Evolutionary conservation across 2,888 invertebrate species (phyloP).

Genomic region (Antheraea assamensis): DNA sequence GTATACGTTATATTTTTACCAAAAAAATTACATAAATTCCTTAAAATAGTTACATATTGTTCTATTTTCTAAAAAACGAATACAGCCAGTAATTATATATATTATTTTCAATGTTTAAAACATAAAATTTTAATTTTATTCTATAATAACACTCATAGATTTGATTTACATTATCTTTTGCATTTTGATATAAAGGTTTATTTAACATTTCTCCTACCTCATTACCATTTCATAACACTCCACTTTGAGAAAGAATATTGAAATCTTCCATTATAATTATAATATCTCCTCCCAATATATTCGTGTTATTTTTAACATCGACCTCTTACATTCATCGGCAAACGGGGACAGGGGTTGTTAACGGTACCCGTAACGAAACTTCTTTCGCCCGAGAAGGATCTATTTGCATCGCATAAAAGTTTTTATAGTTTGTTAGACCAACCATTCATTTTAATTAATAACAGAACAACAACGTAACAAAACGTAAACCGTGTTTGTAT

Average conservation of each 20-base stretch:
- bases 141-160: not conserved
- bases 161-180: not conserved
- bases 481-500: not conserved
- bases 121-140: too few relatives aligned
- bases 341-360: conserved; percentile 52
- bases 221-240: conserved; percentile 3
- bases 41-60: too few relatives aligned
- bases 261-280: not conserved
- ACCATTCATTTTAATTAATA: conserved; percentile 28
- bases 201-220: not conserved
- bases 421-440: conserved; percentile 31
- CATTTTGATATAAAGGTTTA: not conserved
- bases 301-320: conserved; percentile 46
- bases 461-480: conserved; percentile 7
- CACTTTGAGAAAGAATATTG: not conserved
- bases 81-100: too few relatives aligned
- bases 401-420: conserved; percentile 32
- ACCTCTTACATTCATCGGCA: conserved; percentile 39
- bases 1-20: too few relatives aligned
- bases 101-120: too few relatives aligned
- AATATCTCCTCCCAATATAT: conserved; percentile 34
- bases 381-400: conserved; percentile 35
- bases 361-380: conserved; percentile 42
- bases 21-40: too few relatives aligned
- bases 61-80: too few relatives aligned